A percentile compares a stretch with the other conserved stretches of the same genome.
These are phyloP conservation scores for Poeciliopsis gracilis DNA, from an alignment of 2,797 vertebrate genomes.

Conservation along the genomic window DNA sequence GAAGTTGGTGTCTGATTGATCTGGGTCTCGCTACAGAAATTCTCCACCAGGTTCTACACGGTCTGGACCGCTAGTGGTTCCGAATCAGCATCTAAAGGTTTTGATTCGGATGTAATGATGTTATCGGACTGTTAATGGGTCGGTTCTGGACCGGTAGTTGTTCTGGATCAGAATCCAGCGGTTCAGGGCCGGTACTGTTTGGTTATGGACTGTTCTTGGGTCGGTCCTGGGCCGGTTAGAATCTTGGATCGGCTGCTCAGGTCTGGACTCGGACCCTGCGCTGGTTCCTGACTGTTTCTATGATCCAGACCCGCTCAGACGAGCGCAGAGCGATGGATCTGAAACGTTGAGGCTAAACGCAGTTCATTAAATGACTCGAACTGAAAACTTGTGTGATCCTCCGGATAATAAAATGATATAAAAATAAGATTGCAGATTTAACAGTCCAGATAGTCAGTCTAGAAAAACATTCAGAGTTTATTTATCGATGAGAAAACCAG, in stretches of 20 bases:
- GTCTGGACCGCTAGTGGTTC: neutral
- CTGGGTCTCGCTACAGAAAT: neutral
- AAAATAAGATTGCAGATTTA: neutral
- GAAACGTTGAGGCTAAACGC: neutral
- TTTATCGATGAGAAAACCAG: neutral
- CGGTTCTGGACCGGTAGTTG: too few species aligned
- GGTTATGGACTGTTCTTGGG: too few species aligned
- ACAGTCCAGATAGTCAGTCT: too few species aligned
- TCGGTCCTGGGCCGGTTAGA: neutral
- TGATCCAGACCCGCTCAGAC: neutral
- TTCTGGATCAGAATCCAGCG: neutral
- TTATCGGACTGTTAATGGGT: too few species aligned
- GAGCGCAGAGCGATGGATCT: neutral
- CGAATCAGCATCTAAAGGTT: too few species aligned
- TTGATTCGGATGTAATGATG: too few species aligned
- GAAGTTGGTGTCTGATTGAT: neutral
- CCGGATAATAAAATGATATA: too few species aligned
- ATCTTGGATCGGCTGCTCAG: too few species aligned
- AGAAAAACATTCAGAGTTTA: too few species aligned
- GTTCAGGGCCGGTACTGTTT: neutral
- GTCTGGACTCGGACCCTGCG: too few species aligned
- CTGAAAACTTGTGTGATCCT: too few species aligned
- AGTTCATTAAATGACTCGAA: neutral
- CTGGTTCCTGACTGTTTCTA: neutral
- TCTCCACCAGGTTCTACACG: neutral